phyloP scores from a whole-genome alignment of 2,888 invertebrate species.

The Caradrina clavipalpis region DNA sequence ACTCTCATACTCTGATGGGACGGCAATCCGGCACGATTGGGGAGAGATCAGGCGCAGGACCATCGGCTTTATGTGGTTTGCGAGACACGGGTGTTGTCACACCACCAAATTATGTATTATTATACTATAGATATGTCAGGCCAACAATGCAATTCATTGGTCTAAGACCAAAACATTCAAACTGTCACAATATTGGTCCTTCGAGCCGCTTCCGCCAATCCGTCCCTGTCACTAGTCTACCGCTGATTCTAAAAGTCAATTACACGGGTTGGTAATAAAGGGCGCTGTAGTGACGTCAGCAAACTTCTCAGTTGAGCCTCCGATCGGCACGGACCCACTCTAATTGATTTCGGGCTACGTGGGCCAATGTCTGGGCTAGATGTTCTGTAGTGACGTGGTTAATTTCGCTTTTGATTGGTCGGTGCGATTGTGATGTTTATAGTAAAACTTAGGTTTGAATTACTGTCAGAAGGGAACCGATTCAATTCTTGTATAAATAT shows the following conservation, averaged over 20 bases:
- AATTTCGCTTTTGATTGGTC: slow-evolving; percentile 51
- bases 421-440: slow-evolving; percentile 23
- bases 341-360: slow-evolving; percentile 65
- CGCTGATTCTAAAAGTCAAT: slow-evolving; percentile 67
- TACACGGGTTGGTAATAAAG: slow-evolving; percentile 64
- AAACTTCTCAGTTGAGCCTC: slow-evolving; percentile 54
- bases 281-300: slow-evolving; percentile 63
- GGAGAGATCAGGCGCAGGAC: no score
- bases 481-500: not conserved
- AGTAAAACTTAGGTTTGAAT: not conserved
- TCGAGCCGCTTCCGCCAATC: slow-evolving; percentile 22
- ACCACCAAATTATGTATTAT: no score
- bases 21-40: no score
- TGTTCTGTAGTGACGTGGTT: slow-evolving; percentile 46
- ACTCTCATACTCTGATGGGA: no score
- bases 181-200: slow-evolving; percentile 22
- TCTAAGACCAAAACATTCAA: slow-evolving; percentile 15
- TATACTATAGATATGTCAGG: not conserved
- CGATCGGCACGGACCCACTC: slow-evolving; percentile 61
- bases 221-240: slow-evolving; percentile 55
- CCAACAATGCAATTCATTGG: slow-evolving; percentile 16
- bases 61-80: no score
- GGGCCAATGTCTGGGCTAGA: slow-evolving; percentile 47
- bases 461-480: not conserved
- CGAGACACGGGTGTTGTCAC: no score